Evolutionary conservation across 2,797 vertebrate species (phyloP), one percentile per base, ranked within the genome.

Genomic region (Spondyliosoma cantharus): DNA sequence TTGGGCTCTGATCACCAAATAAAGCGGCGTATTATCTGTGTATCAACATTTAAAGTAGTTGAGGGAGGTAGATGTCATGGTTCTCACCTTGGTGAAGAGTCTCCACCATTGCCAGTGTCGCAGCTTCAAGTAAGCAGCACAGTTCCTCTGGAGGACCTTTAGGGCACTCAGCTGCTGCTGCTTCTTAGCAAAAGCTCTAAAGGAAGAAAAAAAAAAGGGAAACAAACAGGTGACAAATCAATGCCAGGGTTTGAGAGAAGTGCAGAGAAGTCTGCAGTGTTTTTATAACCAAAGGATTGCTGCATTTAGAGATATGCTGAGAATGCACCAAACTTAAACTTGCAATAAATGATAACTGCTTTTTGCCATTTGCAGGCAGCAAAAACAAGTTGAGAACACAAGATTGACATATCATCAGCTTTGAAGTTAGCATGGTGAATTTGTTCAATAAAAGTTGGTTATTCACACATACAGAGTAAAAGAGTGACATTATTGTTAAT

Each of bases 61-160:
- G 15, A 48, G 46, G 32, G 15, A 63, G 7, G 53, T 6, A 24
- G 17, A 14, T 20, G 56, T 73, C 11, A 9, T 43, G 15, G 15
- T 68, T 62, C 84, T 84, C 74, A 98, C 98, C 96, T 99, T 99
- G 0, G 98, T 99, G 94, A 99, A 99, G 71, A 99, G 97, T 37
- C 98, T 95, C 98, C 98, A 99, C 98, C 98, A 99, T 92, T 99
- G 98, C 98, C 98, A 99, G 91, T 99, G 97, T 48, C 98, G 95
- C 46, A 99, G 94, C 82, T 99, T 99, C 81, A 99, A 88, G 87
- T 99, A 99, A 0, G 98, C 98, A 0, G 98, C 97, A 19, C 98
- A 99, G 91, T 99, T 99, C 88, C 98, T 96, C 94, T 99, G 97
- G 46, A 99, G 93, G 69, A 99, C 97, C 92, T 98, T 99, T 76